phyloP scores from a whole-genome alignment of 2,888 invertebrate species.

The Cheilosia vulpina region DNA sequence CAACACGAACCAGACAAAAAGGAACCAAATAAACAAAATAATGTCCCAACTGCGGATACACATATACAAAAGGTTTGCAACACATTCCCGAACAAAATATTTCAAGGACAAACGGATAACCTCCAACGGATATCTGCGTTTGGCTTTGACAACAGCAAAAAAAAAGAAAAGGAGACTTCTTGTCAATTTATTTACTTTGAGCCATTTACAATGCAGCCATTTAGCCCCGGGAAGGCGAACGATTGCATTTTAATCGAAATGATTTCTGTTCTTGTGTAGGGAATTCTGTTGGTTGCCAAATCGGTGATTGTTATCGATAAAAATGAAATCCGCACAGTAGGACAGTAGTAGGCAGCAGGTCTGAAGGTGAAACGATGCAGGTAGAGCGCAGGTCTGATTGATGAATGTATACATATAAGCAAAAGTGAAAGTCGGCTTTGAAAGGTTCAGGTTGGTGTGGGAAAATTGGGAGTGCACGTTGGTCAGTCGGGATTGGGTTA shows the following conservation, averaged over 20 bases:
- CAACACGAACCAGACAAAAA: conserved; percentile 45
- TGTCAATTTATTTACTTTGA: conserved; percentile 32
- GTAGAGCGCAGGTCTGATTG: not conserved
- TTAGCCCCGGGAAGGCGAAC: not conserved
- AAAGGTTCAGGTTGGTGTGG: too few species aligned
- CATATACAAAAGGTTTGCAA: conserved; percentile 33
- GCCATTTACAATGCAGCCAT: conserved; percentile 15
- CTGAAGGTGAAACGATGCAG: not conserved
- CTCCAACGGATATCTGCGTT: conserved; percentile 37
- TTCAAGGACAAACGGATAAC: conserved; percentile 59
- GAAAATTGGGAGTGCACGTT: too few species aligned
- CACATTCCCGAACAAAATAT: conserved; percentile 44
- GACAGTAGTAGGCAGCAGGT: conserved; percentile 7
- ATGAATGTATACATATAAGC: too few species aligned
- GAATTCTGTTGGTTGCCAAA: not conserved
- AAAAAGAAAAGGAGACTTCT: not conserved
- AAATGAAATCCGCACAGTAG: not conserved
- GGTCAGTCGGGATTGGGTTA: too few species aligned
- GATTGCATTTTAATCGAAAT: conserved; percentile 16
- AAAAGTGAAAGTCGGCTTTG: too few species aligned
- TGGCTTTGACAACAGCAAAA: conserved; percentile 11
- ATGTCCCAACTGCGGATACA: not conserved
- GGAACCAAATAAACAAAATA: conserved; percentile 49
- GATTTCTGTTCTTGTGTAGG: not conserved
- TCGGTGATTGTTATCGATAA: conserved; percentile 8